Evolutionary conservation across 1,140 invertebrate species (phyloP), one percentile per base, ranked within the genome.

Genomic region (Potamilus streckersoni): DNA sequence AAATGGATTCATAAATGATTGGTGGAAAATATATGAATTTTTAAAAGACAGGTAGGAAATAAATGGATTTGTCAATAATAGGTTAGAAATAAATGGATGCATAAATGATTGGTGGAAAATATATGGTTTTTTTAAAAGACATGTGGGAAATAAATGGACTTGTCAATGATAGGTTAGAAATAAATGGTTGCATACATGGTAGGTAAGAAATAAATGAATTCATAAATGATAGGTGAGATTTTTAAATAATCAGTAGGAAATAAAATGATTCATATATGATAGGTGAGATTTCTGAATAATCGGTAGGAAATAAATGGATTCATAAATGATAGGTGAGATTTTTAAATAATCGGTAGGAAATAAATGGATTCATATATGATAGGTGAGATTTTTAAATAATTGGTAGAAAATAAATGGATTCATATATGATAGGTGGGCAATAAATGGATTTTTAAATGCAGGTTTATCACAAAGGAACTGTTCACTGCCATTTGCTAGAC

Each of bases 361-460:
- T 27, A 65, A 73, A 56, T 23, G n/a, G 19, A 31, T 31, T 58
- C 31, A 68, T 59, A 68, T 2, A 74, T 59, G 59, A 60, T 17
- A 17, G n/a, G 1, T 60, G n/a, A 60, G n/a, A 61, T 19, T 20
- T 61, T 20, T 61, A 19, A 19, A 3, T 19, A 2, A 20, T 19
- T 0, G 60, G 60, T 61, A 61, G 20, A 65, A 76, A 17, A 8
- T 27, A 65, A 73, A 56, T 27, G n/a, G 19, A 31, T 31, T 58
- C 31, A 68, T 59, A 68, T 2, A 74, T 59, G 38, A 61, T 19
- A 19, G 20, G 20, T 61, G 20, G 20, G 20, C 3, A 19, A 61
- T 20, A 19, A 17, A 61, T 19, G 1, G 16, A 17, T 61, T 61
- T 61, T 19, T 19, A 61, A 20, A 61, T 23, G 38, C 1, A 11